A percentile compares a stretch with the other conserved stretches of the same genome.
Evolutionary conservation across 2,797 vertebrate genomes (phyloP).

Genomic region (Aplochiton taeniatus): DNA sequence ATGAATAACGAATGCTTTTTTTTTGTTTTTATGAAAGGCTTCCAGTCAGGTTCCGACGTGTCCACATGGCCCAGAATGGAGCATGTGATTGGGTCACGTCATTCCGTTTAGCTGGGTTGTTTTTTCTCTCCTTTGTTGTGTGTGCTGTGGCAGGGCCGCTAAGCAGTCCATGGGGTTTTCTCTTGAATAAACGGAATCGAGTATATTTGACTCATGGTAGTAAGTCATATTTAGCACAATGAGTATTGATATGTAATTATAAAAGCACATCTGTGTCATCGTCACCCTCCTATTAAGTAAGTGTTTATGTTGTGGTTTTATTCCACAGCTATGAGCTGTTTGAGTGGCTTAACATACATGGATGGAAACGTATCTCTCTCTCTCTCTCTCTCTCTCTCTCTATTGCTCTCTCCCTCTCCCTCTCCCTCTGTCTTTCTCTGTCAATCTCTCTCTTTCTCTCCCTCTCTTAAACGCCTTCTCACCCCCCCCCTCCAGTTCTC

Average conservation of each 20-base stretch:
- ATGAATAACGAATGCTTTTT: too few relatives aligned
- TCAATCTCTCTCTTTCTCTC: not conserved
- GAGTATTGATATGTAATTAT: conserved; percentile 70
- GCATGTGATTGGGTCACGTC: too few relatives aligned
- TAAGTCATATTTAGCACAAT: conserved; percentile 61
- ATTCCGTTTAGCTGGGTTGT: too few relatives aligned
- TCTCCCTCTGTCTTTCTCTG: conserved; percentile 21
- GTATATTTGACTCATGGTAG: conserved; percentile 59
- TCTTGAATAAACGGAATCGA: conserved; percentile 57
- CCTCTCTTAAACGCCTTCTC: conserved; percentile 29
- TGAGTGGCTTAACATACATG: too few relatives aligned
- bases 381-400: conserved; percentile 2
- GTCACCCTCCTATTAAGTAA: not conserved
- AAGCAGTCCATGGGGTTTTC: conserved; percentile 31
- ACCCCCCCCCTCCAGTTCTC: too few relatives aligned
- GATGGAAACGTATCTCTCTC: not conserved
- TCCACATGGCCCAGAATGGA: too few relatives aligned
- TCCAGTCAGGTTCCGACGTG: too few relatives aligned
- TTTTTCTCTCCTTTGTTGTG: too few relatives aligned
- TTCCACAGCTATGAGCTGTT: conserved; percentile 1
- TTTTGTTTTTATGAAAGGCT: too few relatives aligned
- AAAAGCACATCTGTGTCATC: conserved; percentile 58
- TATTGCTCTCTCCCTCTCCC: conserved; percentile 28
- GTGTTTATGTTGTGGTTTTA: not conserved
- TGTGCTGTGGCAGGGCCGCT: not conserved